Evolutionary conservation across 2,888 invertebrate genomes (phyloP), one percentile per base, ranked within the genome.

Genomic region (Chymomyza fuscimana): DNA sequence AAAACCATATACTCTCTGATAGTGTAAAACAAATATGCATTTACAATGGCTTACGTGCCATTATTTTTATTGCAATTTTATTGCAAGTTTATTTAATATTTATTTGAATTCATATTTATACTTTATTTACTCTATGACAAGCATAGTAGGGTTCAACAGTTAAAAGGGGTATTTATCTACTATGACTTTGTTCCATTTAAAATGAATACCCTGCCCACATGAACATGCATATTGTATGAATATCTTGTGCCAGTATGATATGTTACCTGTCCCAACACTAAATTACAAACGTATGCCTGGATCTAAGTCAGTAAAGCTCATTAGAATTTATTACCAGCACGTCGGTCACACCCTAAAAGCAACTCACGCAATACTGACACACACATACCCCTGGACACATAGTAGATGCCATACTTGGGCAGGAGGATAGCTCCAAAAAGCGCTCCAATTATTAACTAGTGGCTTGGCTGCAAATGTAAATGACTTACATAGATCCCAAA

Each of bases 281-380:
- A 82, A 82, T 82, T 80, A 85, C 74, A 78, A 72, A 72, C 72
- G 56, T 71, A 79, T 74, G 74, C 71, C 67, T 72, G 69, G 68
- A 62, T 70, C 75, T 71, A 77, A 79, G 83, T 82, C 79, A 67
- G 76, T 70, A 77, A 83, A 83, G 86, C 82, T 86, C 83, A 82
- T 82, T 86, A 83, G 86, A 82, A 82, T 82, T 82, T 82, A 82
- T 82, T 83, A 83, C 86, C 83, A 69, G 74, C 83, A 82, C 75
- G 79, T 82, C 76, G 86, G 81, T 86, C 86, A 83, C 82, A 86
- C 82, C 82, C 83, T 79, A 74, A 51, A 10, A 52, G 63, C 29
- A 25, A 32, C 16, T 46, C 40, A 46, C 40, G 40, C 40, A 46
- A 46, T 46, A 46, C 40, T 46, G 12, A 12, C 12, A 4, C 12